Evolutionary conservation across 2,113 vertebrate genomes (phyloP), one percentile per base, ranked within the genome.

Genomic region (Uria lomvia): DNA sequence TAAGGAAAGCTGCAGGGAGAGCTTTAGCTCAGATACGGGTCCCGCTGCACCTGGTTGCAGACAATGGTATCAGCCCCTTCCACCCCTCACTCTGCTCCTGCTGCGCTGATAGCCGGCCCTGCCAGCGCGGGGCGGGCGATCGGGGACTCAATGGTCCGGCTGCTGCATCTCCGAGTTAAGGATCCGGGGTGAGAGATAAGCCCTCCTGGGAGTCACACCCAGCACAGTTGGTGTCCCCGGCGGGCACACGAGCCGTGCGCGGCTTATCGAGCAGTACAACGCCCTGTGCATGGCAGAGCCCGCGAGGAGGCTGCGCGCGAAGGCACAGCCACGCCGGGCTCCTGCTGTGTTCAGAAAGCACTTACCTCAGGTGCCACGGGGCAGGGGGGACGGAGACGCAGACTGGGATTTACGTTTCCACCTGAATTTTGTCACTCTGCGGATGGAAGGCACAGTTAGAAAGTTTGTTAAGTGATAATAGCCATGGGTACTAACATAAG

Each of bases 141-240:
- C 15, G 13, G 43, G 23, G 24, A 38, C 16, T 21, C 78, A 8
- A 11, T 45, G 21, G 32, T 1, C 45, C 49, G 11, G 20, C 76
- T 81, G 75, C 88, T 96, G 95, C 81, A 34, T 5, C 82, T 70
- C 89, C 50, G 8, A 38, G 92, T 90, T 95, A 89, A 94, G 97
- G 94, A 40, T 24, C 18, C 1, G 1, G 43, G 56, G 30, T 8
- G 27, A 45, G 75, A 94, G 97, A 97, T 96, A 97, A 97, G 36
- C 2, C 66, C 63, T 53, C 36, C 63, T 42, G 63, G 68, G 21
- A 38, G 94, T 60, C 95, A 86, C 96, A 70, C 94, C 96, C 42
- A 15, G 80, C 68, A 1, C 9, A 38, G 50, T 12, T 2, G 22
- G 15, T 42, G 32, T 58, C 86, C 56, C 73, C 1, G 22, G 14